These are phyloP conservation scores for Anoura caudifer DNA, from an alignment of 2,113 vertebrate genomes.

Conservation along the genomic window DNA sequence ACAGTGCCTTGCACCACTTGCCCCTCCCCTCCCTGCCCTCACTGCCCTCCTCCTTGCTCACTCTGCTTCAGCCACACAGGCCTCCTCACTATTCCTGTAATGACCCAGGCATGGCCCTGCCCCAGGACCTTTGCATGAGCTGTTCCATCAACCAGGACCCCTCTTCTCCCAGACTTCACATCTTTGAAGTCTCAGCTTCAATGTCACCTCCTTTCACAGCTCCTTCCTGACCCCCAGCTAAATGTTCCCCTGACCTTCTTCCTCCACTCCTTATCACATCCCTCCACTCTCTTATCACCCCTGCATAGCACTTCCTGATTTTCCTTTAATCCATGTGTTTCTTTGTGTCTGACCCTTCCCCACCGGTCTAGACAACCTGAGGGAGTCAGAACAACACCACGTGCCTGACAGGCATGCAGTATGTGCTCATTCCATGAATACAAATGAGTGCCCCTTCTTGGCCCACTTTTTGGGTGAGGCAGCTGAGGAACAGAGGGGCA, in stretches of 20 bases:
- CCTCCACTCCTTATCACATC: not conserved
- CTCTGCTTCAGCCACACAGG: not conserved
- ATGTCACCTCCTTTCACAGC: not conserved
- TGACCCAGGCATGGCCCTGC: not conserved
- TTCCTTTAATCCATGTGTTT: not conserved
- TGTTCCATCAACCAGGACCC: not conserved
- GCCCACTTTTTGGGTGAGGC: not conserved
- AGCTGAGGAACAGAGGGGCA: not conserved
- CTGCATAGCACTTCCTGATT: not conserved
- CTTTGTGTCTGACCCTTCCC: not conserved
- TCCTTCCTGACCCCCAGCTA: not conserved
- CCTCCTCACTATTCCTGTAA: not conserved
- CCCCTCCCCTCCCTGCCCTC: not conserved
- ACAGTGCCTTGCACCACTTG: not conserved
- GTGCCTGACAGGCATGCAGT: fast-evolving
- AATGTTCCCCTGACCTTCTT: not conserved
- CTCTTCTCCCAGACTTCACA: not conserved
- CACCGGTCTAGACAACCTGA: not conserved
- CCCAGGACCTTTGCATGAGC: slow-evolving; percentile 26
- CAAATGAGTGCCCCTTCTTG: fast-evolving
- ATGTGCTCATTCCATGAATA: not conserved
- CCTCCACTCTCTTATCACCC: not conserved
- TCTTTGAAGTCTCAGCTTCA: not conserved
- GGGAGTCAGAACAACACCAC: not conserved
- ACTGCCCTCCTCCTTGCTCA: not conserved